These are phyloP conservation scores for Eublepharis macularius DNA, from an alignment of 2,113 vertebrate species.

Conservation along the genomic window DNA sequence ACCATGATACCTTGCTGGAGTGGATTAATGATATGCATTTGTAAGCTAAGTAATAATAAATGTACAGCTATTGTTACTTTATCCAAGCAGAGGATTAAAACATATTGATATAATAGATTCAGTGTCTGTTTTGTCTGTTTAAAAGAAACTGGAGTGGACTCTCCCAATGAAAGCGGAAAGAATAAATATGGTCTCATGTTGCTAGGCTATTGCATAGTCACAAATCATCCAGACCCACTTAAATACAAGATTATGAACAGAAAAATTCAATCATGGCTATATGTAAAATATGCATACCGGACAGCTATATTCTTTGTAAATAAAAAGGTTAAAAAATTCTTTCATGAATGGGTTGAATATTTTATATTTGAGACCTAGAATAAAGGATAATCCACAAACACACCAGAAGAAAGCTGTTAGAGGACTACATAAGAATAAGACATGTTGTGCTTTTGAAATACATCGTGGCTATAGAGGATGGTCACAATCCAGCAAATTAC, in stretches of 20 bases:
- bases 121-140: not conserved
- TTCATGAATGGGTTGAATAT: not conserved
- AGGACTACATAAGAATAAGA: not conserved
- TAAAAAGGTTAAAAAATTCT: not conserved
- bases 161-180: not conserved
- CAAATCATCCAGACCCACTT: not conserved
- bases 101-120: not conserved
- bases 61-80: not conserved
- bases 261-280: not conserved
- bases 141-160: not conserved
- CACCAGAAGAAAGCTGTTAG: not conserved
- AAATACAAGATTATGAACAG: not conserved
- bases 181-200: not conserved
- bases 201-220: not conserved
- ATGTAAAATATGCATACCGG: not conserved
- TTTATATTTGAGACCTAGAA: not conserved
- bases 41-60: conserved; percentile 4
- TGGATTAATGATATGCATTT: conserved; percentile 6
- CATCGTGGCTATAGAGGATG: not conserved
- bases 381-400: not conserved
- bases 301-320: not conserved
- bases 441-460: not conserved
- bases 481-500: too few species aligned
- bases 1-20: not conserved
- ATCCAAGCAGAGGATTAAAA: conserved; percentile 1